Conservation (phyloP, 2,888 invertebrate genomes). For the Cylloceria caligata region DNA sequence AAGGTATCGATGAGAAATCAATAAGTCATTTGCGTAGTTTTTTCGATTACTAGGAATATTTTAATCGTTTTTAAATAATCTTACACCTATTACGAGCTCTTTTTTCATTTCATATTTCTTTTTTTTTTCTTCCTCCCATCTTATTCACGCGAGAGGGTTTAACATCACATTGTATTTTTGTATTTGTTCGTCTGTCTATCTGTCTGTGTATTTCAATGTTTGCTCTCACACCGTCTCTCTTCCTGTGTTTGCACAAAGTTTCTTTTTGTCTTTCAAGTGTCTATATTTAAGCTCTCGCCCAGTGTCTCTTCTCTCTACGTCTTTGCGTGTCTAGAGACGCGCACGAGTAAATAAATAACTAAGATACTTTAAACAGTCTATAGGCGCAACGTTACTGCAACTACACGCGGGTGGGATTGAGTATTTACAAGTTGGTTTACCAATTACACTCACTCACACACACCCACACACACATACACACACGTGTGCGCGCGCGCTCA, state of each 20-base stretch:
- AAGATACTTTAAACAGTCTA: slow-evolving; percentile 84
- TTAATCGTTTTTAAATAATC: slow-evolving; percentile 83
- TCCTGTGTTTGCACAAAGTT: slow-evolving; percentile 53
- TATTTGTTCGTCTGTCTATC: slow-evolving; percentile 48
- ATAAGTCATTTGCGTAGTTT: slow-evolving; percentile 62
- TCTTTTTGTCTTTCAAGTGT: slow-evolving; percentile 69
- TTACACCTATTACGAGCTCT: slow-evolving; percentile 78
- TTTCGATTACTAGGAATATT: slow-evolving; percentile 81
- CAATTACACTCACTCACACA: slow-evolving; percentile 19
- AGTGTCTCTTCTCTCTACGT: slow-evolving; percentile 27
- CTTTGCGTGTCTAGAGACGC: slow-evolving; percentile 61
- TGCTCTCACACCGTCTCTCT: slow-evolving; percentile 31
- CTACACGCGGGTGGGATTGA: slow-evolving; percentile 71
- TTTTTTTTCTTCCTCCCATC: slow-evolving; percentile 20
- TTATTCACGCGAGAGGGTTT: slow-evolving; percentile 67
- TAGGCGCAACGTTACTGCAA: slow-evolving; percentile 79
- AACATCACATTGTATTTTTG: slow-evolving; percentile 26
- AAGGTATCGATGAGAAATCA: slow-evolving; percentile 52
- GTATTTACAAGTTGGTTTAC: slow-evolving; percentile 69
- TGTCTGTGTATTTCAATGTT: slow-evolving; percentile 44
- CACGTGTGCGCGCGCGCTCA: too few relatives aligned
- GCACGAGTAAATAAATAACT: slow-evolving; percentile 83
- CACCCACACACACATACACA: slow-evolving; percentile 16
- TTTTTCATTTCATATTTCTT: slow-evolving; percentile 35
- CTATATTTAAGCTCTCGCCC: slow-evolving; percentile 51